A percentile compares a stretch with the other conserved stretches of the same genome.
phyloP scores from a whole-genome alignment of 30 jellyfish, hydroid and myxozoan species.

The Aurelia coerulea region DNA sequence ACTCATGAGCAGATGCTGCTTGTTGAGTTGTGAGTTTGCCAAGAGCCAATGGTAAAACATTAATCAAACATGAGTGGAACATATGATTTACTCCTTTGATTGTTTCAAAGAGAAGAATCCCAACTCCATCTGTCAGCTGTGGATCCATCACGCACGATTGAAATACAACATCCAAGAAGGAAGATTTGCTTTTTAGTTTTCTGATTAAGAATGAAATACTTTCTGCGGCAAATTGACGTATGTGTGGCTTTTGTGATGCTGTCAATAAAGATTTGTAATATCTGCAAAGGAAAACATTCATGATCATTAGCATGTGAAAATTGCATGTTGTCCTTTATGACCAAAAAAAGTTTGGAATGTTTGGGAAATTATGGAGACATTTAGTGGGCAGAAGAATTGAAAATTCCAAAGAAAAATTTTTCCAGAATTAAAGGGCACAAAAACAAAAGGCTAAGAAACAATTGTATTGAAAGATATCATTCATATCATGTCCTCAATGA shows the following conservation, averaged over 20 bases:
- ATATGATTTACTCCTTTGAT: constrained; percentile 66
- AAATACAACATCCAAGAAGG: constrained; percentile 54
- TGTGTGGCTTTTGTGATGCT: constrained; percentile 65
- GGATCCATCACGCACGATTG: constrained; percentile 39
- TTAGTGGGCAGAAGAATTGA: no score
- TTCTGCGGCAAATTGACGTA: constrained; percentile 86
- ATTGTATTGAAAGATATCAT: no score
- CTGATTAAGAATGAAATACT: constrained; percentile 80
- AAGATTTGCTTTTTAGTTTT: constrained; percentile 42
- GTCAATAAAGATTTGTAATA: constrained; percentile 56
- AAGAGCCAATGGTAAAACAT: constrained; percentile 28
- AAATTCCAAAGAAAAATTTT: no score
- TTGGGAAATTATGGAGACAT: no score
- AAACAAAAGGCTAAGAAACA: no score
- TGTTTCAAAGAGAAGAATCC: constrained; percentile 70
- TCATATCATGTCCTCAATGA: no score
- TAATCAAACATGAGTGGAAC: constrained; percentile 65
- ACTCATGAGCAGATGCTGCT: background rate
- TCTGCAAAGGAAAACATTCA: constrained; percentile 24
- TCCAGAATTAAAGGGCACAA: no score
- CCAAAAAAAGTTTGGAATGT: background rate
- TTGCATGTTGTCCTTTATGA: background rate
- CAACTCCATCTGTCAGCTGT: constrained; percentile 70
- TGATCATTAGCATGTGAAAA: background rate
- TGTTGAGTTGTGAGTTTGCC: constrained; percentile 10